Evolutionary conservation across 2,797 vertebrate genomes (phyloP).

Genomic region (Discoglossus pictus): DNA sequence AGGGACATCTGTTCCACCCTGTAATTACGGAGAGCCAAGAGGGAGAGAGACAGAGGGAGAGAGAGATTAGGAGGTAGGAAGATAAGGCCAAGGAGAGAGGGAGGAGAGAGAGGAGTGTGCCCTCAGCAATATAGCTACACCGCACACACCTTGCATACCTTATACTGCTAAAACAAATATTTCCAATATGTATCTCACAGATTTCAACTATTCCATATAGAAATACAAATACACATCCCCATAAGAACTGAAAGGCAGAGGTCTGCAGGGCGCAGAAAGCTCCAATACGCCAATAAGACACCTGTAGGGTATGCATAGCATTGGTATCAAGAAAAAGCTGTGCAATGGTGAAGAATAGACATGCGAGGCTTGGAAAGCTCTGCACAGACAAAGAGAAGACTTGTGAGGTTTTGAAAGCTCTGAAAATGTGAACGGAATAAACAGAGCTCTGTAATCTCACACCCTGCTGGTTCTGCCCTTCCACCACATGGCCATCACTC

Average conservation of each 20-base stretch:
- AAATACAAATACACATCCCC: too few relatives aligned
- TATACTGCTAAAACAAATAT: slow-evolving; percentile 25
- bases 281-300: too few relatives aligned
- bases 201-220: too few relatives aligned
- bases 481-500: slow-evolving; percentile 46
- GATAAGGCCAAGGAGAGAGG: slow-evolving; percentile 49
- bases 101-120: slow-evolving; percentile 46
- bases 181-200: slow-evolving; percentile 23
- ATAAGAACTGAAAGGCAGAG: too few relatives aligned
- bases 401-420: slow-evolving; percentile 3
- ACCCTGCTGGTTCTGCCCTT: slow-evolving; percentile 43
- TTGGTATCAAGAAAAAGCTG: too few relatives aligned
- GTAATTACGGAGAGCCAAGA: slow-evolving; percentile 52
- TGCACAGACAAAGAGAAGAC: too few relatives aligned
- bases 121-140: slow-evolving; percentile 40
- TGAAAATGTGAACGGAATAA: slow-evolving; percentile 24
- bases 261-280: too few relatives aligned
- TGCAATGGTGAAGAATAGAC: too few relatives aligned
- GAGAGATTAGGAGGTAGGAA: slow-evolving; percentile 43
- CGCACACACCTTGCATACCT: slow-evolving; percentile 33
- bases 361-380: too few relatives aligned
- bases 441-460: slow-evolving; percentile 46
- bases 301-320: too few relatives aligned
- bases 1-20: slow-evolving; percentile 53
- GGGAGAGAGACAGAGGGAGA: slow-evolving; percentile 46